Evolutionary conservation across 2,113 vertebrate species (phyloP).

Genomic region (Erpornis zantholeuca): DNA sequence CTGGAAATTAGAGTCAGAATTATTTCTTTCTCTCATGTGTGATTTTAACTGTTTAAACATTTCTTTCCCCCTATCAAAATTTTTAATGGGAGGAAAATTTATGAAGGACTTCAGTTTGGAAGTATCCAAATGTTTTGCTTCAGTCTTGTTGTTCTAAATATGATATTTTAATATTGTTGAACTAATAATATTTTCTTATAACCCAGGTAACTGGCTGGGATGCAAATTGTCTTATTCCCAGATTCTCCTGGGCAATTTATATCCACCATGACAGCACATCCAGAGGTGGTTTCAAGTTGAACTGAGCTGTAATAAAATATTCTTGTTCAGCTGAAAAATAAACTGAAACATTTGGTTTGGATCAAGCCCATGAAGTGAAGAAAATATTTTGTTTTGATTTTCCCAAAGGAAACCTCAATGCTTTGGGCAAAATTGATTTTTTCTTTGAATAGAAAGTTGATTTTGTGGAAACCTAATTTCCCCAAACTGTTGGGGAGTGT

Average conservation of each 20-base stretch:
- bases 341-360: neutral
- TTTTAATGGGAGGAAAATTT: neutral
- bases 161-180: neutral
- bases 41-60: neutral
- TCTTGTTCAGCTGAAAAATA: neutral
- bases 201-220: neutral
- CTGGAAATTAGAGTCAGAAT: neutral
- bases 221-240: constrained; percentile 20
- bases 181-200: neutral
- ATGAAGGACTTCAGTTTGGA: neutral
- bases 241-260: neutral
- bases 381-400: constrained; percentile 18
- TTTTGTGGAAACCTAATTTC: neutral
- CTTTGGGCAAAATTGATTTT: neutral
- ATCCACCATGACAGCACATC: neutral
- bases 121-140: neutral
- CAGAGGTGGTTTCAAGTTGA: neutral
- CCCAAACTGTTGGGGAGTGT: neutral
- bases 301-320: neutral
- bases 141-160: neutral
- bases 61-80: rapidly evolving
- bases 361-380: neutral
- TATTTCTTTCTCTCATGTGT: neutral
- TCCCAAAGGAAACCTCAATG: neutral
- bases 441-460: neutral